A percentile compares a stretch with the other conserved stretches of the same genome.
Evolutionary conservation across 2,888 invertebrate species (phyloP).

Genomic region (Clostera curtula): DNA sequence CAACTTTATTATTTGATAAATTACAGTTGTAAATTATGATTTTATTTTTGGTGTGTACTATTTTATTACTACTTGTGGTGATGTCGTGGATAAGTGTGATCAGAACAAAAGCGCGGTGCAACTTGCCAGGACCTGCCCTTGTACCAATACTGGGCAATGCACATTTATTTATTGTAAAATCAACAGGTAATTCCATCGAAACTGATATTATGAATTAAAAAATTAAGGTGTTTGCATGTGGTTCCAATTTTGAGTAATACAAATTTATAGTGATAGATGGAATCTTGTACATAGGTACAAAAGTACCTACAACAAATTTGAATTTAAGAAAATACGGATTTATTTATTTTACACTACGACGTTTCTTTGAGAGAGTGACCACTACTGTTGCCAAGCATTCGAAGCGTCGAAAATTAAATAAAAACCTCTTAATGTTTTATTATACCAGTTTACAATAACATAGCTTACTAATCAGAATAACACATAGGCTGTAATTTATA

Average conservation of each 20-base stretch:
- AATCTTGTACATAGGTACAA: no score
- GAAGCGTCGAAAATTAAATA: no score
- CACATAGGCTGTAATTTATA: no score
- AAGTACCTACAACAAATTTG: no score
- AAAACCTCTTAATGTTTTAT: no score
- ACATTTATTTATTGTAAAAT: slow-evolving; percentile 50
- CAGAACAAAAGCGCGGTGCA: slow-evolving; percentile 22
- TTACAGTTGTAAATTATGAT: slow-evolving; percentile 33
- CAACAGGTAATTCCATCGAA: slow-evolving; percentile 39
- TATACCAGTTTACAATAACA: no score
- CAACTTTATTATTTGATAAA: no score
- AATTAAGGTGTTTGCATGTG: not conserved
- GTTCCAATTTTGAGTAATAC: not conserved
- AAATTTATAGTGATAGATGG: not conserved
- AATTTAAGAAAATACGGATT: no score
- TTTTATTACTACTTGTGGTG: slow-evolving; percentile 18
- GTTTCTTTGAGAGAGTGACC: no score
- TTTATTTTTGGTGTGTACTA: slow-evolving; percentile 17
- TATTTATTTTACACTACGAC: no score
- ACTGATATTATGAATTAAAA: not conserved
- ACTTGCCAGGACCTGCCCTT: slow-evolving; percentile 41
- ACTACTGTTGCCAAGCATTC: no score
- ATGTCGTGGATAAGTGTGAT: slow-evolving; percentile 39
- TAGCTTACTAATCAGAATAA: no score
- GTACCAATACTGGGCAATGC: slow-evolving; percentile 70